phyloP scores from a whole-genome alignment of 2,888 invertebrate genomes.

The Deilephila porcellus region DNA sequence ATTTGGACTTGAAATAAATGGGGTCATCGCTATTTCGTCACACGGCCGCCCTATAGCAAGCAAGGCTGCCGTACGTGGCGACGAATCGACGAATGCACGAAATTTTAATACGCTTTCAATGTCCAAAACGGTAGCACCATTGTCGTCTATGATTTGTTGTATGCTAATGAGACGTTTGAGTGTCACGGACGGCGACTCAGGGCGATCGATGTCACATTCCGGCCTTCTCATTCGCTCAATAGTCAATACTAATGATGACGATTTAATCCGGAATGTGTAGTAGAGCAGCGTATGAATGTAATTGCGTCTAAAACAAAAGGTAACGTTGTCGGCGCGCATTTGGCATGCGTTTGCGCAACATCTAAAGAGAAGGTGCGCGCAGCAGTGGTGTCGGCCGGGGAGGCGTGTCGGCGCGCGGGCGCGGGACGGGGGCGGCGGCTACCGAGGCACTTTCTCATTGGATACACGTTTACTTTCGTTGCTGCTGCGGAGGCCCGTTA shows the following conservation, averaged over 20 bases:
- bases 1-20: constrained; percentile 7
- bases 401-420: constrained; percentile 35
- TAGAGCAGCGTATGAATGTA: constrained; percentile 1
- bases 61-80: constrained; percentile 11
- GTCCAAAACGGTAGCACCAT: constrained; percentile 51
- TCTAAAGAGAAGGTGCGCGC: constrained; percentile 72
- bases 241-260: background rate
- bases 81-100: constrained; percentile 28
- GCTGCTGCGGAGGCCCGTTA: constrained; percentile 73
- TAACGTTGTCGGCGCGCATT: constrained; percentile 60
- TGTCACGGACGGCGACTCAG: constrained; percentile 50
- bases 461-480: constrained; percentile 82
- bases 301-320: constrained; percentile 38
- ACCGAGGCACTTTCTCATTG: constrained; percentile 72
- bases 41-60: background rate
- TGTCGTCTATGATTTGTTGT: constrained; percentile 50
- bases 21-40: constrained; percentile 22
- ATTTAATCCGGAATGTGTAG: constrained; percentile 8
- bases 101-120: constrained; percentile 48
- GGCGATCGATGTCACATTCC: constrained; percentile 36
- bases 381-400: constrained; percentile 22
- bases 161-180: constrained; percentile 56
- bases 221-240: constrained; percentile 22
- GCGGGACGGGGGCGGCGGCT: constrained; percentile 39
- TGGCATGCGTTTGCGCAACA: constrained; percentile 77